Conservation (phyloP, 2,113 vertebrate species). For the Dromaius novaehollandiae region DNA sequence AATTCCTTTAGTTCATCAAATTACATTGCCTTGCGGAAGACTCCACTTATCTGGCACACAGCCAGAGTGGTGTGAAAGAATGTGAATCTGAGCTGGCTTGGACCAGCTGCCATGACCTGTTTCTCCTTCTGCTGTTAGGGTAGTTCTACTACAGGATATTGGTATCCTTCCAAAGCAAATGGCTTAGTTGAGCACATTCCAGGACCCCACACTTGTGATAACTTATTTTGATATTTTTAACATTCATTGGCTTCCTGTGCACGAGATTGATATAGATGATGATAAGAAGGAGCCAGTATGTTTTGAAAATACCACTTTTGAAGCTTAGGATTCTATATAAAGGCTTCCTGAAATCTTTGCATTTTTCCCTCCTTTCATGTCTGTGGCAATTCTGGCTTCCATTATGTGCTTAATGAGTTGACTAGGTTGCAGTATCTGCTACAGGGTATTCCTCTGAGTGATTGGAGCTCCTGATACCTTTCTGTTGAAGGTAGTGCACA, state of each 20-base stretch:
- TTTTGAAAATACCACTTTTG: not conserved
- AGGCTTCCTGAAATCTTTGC: not conserved
- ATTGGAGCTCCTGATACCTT: not conserved
- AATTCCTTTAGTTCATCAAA: not conserved
- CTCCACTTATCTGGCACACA: not conserved
- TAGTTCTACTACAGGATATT: not conserved
- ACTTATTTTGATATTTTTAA: not conserved
- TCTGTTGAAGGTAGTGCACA: not conserved
- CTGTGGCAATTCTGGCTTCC: not conserved
- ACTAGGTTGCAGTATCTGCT: not conserved
- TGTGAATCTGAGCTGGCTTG: not conserved
- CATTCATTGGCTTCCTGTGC: not conserved
- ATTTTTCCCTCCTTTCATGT: not conserved
- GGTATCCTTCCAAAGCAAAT: not conserved
- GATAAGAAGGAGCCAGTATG: not conserved
- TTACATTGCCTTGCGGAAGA: fast-evolving
- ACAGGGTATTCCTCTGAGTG: not conserved
- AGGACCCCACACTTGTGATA: fast-evolving
- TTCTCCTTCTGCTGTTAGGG: not conserved
- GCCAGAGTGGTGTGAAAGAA: not conserved
- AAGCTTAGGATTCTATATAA: not conserved
- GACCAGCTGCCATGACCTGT: not conserved
- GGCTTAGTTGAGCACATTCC: not conserved
- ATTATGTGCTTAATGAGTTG: not conserved
- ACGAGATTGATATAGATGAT: not conserved